Conservation (phyloP, 2,888 invertebrate genomes). For the Pinctada fucata region DNA sequence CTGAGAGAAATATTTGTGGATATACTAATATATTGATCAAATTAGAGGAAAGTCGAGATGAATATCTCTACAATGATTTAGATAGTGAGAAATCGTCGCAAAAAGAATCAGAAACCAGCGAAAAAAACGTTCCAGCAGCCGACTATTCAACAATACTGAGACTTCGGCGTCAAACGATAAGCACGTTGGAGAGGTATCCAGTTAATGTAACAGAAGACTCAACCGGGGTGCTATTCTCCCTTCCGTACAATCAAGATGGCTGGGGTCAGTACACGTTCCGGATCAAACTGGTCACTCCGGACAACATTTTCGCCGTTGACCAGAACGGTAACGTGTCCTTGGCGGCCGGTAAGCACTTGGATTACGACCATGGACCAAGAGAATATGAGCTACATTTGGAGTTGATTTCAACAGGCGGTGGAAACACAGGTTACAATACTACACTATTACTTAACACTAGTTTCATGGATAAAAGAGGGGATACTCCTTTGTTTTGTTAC, state of each 20-base stretch:
- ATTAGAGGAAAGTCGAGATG: background rate
- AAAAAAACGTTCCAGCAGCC: no score
- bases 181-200: background rate
- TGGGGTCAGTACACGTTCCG: background rate
- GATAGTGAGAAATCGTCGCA: no score
- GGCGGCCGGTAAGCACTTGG: background rate
- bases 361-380: background rate
- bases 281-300: background rate
- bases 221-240: conserved; percentile 3
- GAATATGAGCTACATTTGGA: background rate
- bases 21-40: background rate
- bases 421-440: background rate
- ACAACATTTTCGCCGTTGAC: background rate
- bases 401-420: background rate
- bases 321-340: background rate
- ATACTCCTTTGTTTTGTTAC: background rate
- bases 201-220: conserved; percentile 2
- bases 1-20: no score
- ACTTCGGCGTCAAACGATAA: background rate
- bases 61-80: no score
- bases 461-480: background rate
- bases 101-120: no score
- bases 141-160: no score
- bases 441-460: background rate
- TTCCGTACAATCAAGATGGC: conserved; percentile 36